Base-by-base conservation (phyloP, 2,888 invertebrate genomes). In the Mythimna pallens region DNA sequence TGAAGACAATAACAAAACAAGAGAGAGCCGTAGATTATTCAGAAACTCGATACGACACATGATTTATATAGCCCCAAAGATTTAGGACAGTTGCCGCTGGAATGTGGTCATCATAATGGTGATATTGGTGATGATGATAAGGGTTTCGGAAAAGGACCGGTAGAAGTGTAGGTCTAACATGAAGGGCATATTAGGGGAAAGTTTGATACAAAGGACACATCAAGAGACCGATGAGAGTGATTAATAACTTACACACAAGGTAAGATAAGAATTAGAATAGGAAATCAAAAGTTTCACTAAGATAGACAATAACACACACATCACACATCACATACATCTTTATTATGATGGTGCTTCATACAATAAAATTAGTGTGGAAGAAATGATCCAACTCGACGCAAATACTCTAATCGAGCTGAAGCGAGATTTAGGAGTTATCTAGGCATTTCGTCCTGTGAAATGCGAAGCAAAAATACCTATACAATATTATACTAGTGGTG, bases 371-470 rank as follows among this genome's bases (percentile, higher is more conserved):
- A 6, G 22, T 25, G 25, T 25, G 22, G 22, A 14, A 22, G 12
- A 12, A 25, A 54, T 54, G 22, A 25, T 55, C 25, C 14, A 55
- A 25, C 2, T 25, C 25, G 25, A 14, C 55, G 7, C 25, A 30
- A 9, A 10, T n/a, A n/a, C 14, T n/a, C 2, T 50, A 25, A 36
- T 2, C 6, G 25, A 65, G 50, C 1, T 2, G n/a, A 52, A 52
- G 25, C n/a, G 14, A 40, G 25, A 25, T 6, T 55, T 22, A 43
- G 55, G 55, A 25, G 14, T 25, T 55, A 14, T 14, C 14, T 12
- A 25, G 98, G 73, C 47, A 47, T 47, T 47, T 47, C 14, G 47
- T 47, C 47, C 14, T 47, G 47, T 17, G 17, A 17, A 47, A 5
- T 47, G 17, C 5, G 4, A 43, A 40, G 17, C 2, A 47, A 47